phyloP scores from a whole-genome alignment of 2,113 vertebrate genomes.

The Phyllopteryx taeniolatus region DNA sequence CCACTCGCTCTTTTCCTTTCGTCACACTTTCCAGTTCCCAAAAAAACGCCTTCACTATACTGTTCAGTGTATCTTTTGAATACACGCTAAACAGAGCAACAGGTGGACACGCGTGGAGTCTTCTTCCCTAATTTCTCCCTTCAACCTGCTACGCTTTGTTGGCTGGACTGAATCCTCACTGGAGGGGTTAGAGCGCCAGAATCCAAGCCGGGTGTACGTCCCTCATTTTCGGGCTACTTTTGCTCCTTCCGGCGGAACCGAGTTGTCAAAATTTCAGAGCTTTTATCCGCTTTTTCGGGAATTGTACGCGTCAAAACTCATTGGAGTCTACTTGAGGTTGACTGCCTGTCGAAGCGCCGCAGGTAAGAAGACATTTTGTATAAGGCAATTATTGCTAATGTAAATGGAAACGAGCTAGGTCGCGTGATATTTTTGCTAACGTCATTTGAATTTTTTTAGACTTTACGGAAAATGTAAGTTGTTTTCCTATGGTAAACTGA shows the following conservation, averaged over 20 bases:
- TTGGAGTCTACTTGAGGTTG: background rate
- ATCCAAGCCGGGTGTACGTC: background rate
- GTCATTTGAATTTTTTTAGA: no score
- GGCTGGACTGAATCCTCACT: slow-evolving; percentile 1
- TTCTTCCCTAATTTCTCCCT: background rate
- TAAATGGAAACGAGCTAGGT: background rate
- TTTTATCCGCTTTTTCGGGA: background rate
- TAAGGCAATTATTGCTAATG: background rate
- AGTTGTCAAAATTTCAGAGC: background rate
- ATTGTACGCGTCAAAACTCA: background rate
- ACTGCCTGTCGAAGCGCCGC: background rate
- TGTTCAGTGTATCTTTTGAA: background rate
- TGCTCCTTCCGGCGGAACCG: background rate
- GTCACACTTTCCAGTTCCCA: background rate
- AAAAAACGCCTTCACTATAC: background rate
- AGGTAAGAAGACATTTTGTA: background rate
- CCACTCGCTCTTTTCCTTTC: background rate
- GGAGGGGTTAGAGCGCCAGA: background rate
- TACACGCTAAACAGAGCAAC: background rate
- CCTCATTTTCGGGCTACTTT: background rate
- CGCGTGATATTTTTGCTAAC: background rate
- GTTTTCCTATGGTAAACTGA: no score
- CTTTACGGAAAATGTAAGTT: no score
- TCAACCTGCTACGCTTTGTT: background rate
- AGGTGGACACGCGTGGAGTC: background rate